Conservation (phyloP, 2,888 invertebrate species). For the Kuschelorhynchus macadamiae region DNA sequence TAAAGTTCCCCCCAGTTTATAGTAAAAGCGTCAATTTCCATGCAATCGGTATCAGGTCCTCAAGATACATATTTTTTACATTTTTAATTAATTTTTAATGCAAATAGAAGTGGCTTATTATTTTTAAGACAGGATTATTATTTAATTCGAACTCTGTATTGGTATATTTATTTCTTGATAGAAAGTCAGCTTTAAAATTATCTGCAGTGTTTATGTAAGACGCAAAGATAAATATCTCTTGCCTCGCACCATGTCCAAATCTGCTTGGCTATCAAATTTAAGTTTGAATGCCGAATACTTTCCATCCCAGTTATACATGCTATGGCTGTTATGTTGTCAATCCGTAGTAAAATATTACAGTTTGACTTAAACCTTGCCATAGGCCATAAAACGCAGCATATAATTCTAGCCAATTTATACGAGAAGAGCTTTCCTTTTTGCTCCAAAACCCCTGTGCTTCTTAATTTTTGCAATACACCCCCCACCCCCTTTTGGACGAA, state of each 20-base stretch:
- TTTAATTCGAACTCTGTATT: background rate
- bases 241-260: too few species aligned
- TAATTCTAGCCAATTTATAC: slow-evolving; percentile 10
- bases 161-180: background rate
- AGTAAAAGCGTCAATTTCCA: slow-evolving; percentile 2
- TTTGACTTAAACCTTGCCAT: background rate
- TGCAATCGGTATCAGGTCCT: background rate
- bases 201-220: slow-evolving; percentile 19
- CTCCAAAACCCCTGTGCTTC: slow-evolving; percentile 10
- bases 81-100: background rate
- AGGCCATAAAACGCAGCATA: slow-evolving; percentile 8
- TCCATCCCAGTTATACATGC: background rate
- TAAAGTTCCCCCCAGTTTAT: background rate
- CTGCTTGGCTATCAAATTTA: background rate
- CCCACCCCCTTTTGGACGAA: slow-evolving; percentile 8
- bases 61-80: slow-evolving; percentile 1
- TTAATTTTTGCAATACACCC: background rate
- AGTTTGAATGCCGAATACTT: background rate
- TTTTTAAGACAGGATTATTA: too few species aligned
- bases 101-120: background rate
- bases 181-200: background rate
- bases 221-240: background rate
- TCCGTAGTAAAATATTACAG: background rate
- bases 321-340: slow-evolving; percentile 6
- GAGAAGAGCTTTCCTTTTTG: background rate